phyloP scores from a whole-genome alignment of 2,797 vertebrate species.

The Antrozous pallidus region DNA sequence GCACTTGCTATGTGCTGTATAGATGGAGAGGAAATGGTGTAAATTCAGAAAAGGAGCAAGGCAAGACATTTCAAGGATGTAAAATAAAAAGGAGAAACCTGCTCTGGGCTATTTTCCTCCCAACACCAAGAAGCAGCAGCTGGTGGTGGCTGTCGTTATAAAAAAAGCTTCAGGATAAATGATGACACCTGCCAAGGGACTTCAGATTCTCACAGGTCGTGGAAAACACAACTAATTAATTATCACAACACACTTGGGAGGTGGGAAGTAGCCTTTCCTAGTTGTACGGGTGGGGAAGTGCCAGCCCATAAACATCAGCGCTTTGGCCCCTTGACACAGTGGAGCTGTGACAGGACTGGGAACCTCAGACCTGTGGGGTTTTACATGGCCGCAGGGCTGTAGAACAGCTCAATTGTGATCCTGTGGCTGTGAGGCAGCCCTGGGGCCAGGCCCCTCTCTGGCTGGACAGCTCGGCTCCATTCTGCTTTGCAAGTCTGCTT shows the following conservation, averaged over 20 bases:
- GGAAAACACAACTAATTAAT: constrained; percentile 67
- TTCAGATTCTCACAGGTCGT: background rate
- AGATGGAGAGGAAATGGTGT: background rate
- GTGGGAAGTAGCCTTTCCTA: background rate
- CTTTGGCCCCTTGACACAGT: background rate
- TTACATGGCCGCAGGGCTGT: background rate
- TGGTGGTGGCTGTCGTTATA: constrained; percentile 12
- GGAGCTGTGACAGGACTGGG: background rate
- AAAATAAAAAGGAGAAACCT: too few species aligned
- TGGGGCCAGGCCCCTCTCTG: background rate
- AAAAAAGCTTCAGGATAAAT: constrained; percentile 40
- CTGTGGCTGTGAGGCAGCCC: background rate
- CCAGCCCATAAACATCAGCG: constrained; percentile 13
- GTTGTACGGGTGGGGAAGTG: background rate
- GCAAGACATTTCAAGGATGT: too few species aligned
- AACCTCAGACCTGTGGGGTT: background rate
- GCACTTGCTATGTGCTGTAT: background rate
- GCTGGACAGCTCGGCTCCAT: background rate
- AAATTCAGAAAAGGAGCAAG: too few species aligned
- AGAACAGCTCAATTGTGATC: background rate
- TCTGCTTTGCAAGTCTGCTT: background rate
- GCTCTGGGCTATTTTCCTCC: background rate
- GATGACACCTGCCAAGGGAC: constrained; percentile 38
- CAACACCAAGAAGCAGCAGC: constrained; percentile 43
- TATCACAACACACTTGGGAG: constrained; percentile 62